A percentile compares a stretch with the other conserved stretches of the same genome.
phyloP scores from a whole-genome alignment of 2,113 vertebrate genomes.

The Callospermophilus lateralis region DNA sequence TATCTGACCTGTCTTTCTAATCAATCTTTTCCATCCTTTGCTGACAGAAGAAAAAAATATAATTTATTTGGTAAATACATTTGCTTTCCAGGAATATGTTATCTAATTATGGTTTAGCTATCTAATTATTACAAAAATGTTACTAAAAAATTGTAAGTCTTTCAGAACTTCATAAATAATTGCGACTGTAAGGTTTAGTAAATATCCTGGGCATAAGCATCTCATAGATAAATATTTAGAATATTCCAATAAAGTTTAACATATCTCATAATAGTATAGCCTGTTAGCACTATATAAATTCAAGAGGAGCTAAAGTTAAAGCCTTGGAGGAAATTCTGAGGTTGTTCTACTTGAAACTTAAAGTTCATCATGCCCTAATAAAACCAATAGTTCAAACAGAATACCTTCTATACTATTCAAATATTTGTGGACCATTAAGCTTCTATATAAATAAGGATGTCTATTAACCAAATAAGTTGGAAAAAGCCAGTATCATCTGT shows the following conservation, averaged over 20 bases:
- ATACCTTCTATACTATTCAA: conserved; percentile 46
- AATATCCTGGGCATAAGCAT: background rate
- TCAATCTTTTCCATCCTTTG: conserved; percentile 48
- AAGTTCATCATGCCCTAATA: background rate
- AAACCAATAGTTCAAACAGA: conserved; percentile 33
- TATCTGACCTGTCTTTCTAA: conserved; percentile 23
- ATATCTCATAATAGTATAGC: background rate
- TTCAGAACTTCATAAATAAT: conserved; percentile 26
- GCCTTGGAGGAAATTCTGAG: conserved; percentile 5
- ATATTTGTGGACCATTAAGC: conserved; percentile 65
- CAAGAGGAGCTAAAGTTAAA: conserved; percentile 6
- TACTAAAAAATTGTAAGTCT: conserved; percentile 51
- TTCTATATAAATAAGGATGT: conserved; percentile 66
- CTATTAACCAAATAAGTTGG: conserved; percentile 56
- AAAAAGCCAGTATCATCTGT: conserved; percentile 48
- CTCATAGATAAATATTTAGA: background rate
- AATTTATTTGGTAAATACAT: conserved; percentile 32
- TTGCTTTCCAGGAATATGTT: conserved; percentile 56
- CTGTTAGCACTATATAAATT: background rate
- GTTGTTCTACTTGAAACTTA: conserved; percentile 46
- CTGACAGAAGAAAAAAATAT: conserved; percentile 23
- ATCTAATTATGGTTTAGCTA: conserved; percentile 30
- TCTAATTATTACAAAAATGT: background rate
- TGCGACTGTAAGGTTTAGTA: background rate
- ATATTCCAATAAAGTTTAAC: conserved; percentile 1